Percentiles rank a stretch among this genome's conserved stretches.
Conservation (phyloP, 1,140 invertebrate species). For the Euglossa dilemma region DNA sequence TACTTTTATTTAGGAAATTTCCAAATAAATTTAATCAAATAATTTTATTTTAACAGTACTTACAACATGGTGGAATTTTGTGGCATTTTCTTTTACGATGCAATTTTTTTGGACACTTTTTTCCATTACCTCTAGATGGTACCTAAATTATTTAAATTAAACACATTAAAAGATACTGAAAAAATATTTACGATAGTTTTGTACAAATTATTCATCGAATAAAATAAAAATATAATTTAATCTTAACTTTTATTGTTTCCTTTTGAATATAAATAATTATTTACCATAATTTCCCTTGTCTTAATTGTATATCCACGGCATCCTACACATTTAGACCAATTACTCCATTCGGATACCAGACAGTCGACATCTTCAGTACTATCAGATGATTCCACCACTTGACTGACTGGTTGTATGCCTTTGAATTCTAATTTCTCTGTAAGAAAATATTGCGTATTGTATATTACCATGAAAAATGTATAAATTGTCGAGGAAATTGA, state of each 20-base stretch:
- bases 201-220: background rate
- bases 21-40: background rate
- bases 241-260: background rate
- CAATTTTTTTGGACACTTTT: constrained; percentile 86
- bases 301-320: constrained; percentile 84
- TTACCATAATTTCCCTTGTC: constrained; percentile 80
- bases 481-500: background rate
- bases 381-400: constrained; percentile 68
- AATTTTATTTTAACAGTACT: constrained; percentile 54
- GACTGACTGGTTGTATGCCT: constrained; percentile 74
- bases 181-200: too few species aligned
- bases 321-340: constrained; percentile 85
- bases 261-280: constrained; percentile 11
- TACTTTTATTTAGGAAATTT: background rate
- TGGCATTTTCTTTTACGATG: constrained; percentile 82
- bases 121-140: constrained; percentile 78
- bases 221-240: background rate
- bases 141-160: constrained; percentile 34
- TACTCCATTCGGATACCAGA: constrained; percentile 84
- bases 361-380: constrained; percentile 81
- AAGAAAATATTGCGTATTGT: constrained; percentile 15
- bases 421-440: constrained; percentile 67
- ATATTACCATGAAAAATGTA: background rate
- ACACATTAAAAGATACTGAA: background rate
- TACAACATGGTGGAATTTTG: constrained; percentile 78